Base-by-base conservation (phyloP, 2,888 invertebrate genomes). In the Aphodius granarius region DNA sequence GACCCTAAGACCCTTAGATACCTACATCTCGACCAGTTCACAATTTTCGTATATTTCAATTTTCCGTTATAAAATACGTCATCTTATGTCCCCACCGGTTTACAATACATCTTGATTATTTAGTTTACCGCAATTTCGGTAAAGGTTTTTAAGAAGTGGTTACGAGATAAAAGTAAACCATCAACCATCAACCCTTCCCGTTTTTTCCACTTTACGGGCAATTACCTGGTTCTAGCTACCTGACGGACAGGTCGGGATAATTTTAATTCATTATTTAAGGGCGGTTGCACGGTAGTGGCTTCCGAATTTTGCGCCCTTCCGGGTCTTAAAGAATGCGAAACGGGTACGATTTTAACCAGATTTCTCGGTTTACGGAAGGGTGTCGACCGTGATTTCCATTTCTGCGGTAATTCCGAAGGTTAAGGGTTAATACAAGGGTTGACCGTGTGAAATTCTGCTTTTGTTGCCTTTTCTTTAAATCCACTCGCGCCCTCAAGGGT, bases 231-330 rank as follows among this genome's bases (percentile, higher is more conserved):
- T 76, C 73, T 70, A 63, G 23, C 72, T 78, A 78, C 78, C 78
- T 78, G 78, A 73, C 72, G 72, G 4, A 13, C 15, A 21, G 20
- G 21, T 21, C 66, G 43, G 43, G 43, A 43, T 43, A 13, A 13
- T 43, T 72, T 62, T 22, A 78, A 73, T 75, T 81, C 80, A 78
- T 81, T 80, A 81, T 82, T 82, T 82, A 84, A 83, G 82, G 81
- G 82, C 81, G 84, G 84, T 85, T 84, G 78, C 83, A 83, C 82
- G 80, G 84, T 80, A 85, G 85, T 84, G 83, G 81, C 82, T 82
- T 83, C 82, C 81, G 81, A 76, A 82, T 83, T 83, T 81, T 3
- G 43, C 3, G 13, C 43, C 43, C 43, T 43, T 43, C 43, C 43
- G 43, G 43, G 43, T 43, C 9, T 68, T 68, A 20, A 62, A 65